phyloP scores from a whole-genome alignment of 2,113 vertebrate genomes.

The Ellobius talpinus region DNA sequence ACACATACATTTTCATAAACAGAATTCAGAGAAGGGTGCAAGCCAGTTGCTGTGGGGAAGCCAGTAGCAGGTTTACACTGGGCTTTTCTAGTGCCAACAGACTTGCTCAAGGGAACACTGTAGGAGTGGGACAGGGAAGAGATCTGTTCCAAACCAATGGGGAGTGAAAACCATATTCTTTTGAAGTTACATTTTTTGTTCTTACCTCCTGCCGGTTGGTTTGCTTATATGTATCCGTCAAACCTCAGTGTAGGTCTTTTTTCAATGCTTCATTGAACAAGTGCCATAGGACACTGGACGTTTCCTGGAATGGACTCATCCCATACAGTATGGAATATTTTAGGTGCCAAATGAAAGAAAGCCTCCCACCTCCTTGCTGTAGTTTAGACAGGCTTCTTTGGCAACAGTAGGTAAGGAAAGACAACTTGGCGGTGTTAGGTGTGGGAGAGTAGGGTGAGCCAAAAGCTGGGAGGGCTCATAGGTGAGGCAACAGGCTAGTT shows the following conservation, averaged over 20 bases:
- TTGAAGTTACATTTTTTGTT: slow-evolving; percentile 68
- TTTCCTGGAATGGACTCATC: slow-evolving; percentile 73
- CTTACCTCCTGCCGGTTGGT: slow-evolving; percentile 63
- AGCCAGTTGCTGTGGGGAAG: slow-evolving; percentile 48
- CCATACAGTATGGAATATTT: slow-evolving; percentile 39
- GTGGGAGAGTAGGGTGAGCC: not conserved
- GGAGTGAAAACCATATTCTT: slow-evolving; percentile 37
- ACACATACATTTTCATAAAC: slow-evolving; percentile 23
- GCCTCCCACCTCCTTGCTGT: slow-evolving; percentile 10
- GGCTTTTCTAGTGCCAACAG: slow-evolving; percentile 21
- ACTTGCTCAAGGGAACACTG: slow-evolving; percentile 5
- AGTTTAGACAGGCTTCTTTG: slow-evolving; percentile 20
- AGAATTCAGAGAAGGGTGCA: not conserved
- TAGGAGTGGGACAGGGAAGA: slow-evolving; percentile 44
- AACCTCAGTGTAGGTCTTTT: slow-evolving; percentile 50
- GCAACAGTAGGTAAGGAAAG: slow-evolving; percentile 37
- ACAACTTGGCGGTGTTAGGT: not conserved
- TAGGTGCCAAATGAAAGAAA: slow-evolving; percentile 65
- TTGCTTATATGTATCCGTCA: slow-evolving; percentile 46
- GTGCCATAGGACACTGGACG: slow-evolving; percentile 45
- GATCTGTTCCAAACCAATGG: not conserved
- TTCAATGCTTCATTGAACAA: slow-evolving; percentile 61
- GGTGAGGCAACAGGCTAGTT: not conserved
- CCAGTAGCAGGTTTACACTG: not conserved
- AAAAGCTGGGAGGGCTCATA: not conserved